A percentile compares a stretch with the other conserved stretches of the same genome.
Evolutionary conservation across 2,113 vertebrate genomes (phyloP).

Genomic region (Gymnogyps californianus): DNA sequence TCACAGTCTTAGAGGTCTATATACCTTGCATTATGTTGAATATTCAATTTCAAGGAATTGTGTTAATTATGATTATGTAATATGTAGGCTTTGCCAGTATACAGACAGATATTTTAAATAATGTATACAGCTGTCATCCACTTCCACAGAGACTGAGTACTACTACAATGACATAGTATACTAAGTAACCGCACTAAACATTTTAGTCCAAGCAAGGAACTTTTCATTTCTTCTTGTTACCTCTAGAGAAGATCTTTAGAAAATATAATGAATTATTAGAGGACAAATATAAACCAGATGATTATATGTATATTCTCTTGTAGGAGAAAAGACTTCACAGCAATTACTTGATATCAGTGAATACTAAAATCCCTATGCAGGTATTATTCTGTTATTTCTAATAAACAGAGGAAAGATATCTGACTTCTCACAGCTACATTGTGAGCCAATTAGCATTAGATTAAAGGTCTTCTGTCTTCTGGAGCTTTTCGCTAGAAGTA

Average conservation of each 20-base stretch:
- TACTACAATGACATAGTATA: neutral
- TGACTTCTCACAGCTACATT: neutral
- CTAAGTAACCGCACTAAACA: neutral
- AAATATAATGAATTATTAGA: neutral
- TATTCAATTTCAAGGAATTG: neutral
- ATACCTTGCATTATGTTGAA: neutral
- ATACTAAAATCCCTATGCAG: neutral
- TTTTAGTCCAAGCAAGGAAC: neutral
- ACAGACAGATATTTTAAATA: neutral
- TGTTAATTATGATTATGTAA: neutral
- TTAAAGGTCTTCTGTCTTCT: neutral
- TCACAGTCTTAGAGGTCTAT: neutral
- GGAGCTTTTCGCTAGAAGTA: neutral
- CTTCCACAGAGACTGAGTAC: neutral
- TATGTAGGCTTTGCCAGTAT: neutral
- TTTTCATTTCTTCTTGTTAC: neutral
- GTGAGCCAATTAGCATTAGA: neutral
- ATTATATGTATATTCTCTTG: neutral
- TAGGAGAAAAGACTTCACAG: neutral
- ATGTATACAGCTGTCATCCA: neutral
- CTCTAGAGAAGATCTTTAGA: neutral
- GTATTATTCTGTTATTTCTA: neutral
- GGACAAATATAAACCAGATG: neutral
- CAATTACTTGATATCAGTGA: neutral
- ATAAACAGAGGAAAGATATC: neutral